Evolutionary conservation across 2,113 vertebrate genomes (phyloP).

Genomic region (Paradisaea rubra): DNA sequence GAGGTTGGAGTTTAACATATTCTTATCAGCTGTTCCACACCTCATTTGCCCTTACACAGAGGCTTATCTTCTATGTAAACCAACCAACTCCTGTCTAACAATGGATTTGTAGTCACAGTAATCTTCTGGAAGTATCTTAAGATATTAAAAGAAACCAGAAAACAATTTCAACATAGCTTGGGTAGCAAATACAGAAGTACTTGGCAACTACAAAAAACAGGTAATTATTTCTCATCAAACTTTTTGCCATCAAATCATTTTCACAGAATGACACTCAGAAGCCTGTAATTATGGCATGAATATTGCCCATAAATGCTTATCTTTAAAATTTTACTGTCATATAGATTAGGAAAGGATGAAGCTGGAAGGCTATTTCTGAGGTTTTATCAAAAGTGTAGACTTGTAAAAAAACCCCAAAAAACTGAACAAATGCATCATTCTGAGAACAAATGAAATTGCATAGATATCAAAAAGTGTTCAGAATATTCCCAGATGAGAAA

Average conservation of each 20-base stretch:
- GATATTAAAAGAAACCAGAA: background rate
- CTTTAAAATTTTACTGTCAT: background rate
- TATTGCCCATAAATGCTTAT: background rate
- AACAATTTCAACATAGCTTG: background rate
- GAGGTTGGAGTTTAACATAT: background rate
- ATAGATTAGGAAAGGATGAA: background rate
- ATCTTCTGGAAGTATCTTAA: background rate
- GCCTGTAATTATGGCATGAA: background rate
- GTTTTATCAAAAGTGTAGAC: background rate
- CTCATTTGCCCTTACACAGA: background rate
- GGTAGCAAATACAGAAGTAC: background rate
- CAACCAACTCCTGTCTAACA: background rate
- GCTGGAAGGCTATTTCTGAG: background rate
- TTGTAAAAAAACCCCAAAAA: background rate
- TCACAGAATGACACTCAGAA: background rate
- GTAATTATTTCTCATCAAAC: background rate
- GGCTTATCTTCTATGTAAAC: background rate
- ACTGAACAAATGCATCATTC: background rate
- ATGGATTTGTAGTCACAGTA: background rate
- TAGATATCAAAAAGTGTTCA: background rate
- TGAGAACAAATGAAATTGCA: background rate
- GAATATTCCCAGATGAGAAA: background rate
- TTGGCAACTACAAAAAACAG: background rate
- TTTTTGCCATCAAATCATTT: background rate
- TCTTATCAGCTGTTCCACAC: background rate